Evolutionary conservation across 1,140 invertebrate species (phyloP).

Genomic region (Drosophila kepulauana): DNA sequence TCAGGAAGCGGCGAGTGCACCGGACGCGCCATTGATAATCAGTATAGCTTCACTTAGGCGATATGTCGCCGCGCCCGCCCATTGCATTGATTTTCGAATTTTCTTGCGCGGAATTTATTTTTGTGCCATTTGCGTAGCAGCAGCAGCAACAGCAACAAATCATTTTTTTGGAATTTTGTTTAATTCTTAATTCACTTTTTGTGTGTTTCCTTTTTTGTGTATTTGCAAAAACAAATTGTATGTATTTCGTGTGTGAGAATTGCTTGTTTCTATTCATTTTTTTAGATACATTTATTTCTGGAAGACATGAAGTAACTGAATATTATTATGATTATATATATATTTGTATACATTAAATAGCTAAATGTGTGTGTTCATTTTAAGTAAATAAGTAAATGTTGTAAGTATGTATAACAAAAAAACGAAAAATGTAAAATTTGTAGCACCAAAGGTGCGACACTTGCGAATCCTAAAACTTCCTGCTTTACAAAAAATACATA

Average conservation of each 20-base stretch:
- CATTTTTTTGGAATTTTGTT: slow-evolving; percentile 37
- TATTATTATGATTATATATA: slow-evolving; percentile 67
- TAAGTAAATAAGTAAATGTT: slow-evolving; percentile 75
- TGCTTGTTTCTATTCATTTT: slow-evolving; percentile 68
- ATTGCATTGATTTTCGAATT: slow-evolving; percentile 49
- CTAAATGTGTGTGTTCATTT: slow-evolving; percentile 83
- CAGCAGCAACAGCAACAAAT: slow-evolving; percentile 28
- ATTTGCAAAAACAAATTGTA: slow-evolving; percentile 14
- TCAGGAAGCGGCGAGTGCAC: slow-evolving; percentile 54
- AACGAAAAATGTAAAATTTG: slow-evolving; percentile 60
- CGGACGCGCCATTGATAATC: slow-evolving; percentile 88
- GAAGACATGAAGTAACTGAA: slow-evolving; percentile 80
- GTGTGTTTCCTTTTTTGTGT: slow-evolving; percentile 40
- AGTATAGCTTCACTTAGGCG: slow-evolving; percentile 88
- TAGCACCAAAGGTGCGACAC: slow-evolving; percentile 73
- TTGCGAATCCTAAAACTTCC: slow-evolving; percentile 82
- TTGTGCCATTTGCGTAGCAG: slow-evolving; percentile 71
- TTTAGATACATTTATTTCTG: slow-evolving; percentile 58
- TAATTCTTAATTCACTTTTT: slow-evolving; percentile 11
- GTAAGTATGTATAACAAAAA: slow-evolving; percentile 68
- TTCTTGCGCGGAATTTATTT: slow-evolving; percentile 66
- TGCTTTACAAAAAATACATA: slow-evolving; percentile 74
- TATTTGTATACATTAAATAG: slow-evolving; percentile 74
- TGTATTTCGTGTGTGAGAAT: slow-evolving; percentile 46
- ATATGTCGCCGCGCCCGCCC: slow-evolving; percentile 14